Conservation (phyloP, 2,888 invertebrate species). For the Tethea ocularis region DNA sequence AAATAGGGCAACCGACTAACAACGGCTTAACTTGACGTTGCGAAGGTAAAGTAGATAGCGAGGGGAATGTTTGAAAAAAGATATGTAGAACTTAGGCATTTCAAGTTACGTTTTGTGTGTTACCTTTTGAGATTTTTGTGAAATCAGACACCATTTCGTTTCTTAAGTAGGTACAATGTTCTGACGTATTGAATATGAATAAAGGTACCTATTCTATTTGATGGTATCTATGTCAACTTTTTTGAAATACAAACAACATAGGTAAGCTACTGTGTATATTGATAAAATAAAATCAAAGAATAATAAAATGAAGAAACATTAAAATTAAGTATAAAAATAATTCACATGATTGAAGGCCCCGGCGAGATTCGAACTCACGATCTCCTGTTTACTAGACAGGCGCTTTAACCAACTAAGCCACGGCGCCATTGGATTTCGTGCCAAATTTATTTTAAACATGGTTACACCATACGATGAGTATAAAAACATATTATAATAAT, state of each 20-base stretch:
- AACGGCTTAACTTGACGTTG: background rate
- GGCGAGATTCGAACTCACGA: constrained; percentile 81
- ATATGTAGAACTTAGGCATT: background rate
- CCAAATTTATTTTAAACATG: background rate
- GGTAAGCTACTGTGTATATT: too few species aligned
- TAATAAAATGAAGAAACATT: too few species aligned
- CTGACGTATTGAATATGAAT: too few species aligned
- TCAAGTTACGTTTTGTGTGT: background rate
- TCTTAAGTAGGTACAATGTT: too few species aligned
- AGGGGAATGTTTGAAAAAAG: background rate
- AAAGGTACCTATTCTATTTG: too few species aligned
- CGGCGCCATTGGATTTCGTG: constrained; percentile 53
- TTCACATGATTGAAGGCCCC: constrained; percentile 55
- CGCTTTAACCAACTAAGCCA: constrained; percentile 82
- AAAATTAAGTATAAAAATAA: background rate
- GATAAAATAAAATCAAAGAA: too few species aligned
- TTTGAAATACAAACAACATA: too few species aligned
- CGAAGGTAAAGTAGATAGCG: background rate
- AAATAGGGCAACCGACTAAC: background rate
- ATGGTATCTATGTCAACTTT: too few species aligned
- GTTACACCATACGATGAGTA: background rate
- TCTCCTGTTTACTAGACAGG: constrained; percentile 83
- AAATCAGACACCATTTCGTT: too few species aligned
- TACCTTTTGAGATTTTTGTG: too few species aligned
- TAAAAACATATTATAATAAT: background rate